These are phyloP conservation scores for Diorhabda sublineata DNA, from an alignment of 1,140 invertebrate species.

Conservation along the genomic window DNA sequence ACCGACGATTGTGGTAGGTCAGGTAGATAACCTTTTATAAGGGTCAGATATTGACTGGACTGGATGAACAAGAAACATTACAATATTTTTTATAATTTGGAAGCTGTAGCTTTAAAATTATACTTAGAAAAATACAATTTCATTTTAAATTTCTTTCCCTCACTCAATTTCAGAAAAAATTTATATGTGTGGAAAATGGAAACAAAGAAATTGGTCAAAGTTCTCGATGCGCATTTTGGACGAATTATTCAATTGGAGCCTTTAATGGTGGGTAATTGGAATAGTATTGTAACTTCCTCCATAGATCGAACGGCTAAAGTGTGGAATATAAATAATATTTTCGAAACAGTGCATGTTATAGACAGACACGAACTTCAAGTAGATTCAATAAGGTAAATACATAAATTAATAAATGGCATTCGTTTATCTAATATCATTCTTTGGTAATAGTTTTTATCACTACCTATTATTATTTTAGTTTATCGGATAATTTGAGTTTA, in stretches of 20 bases:
- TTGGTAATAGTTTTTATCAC: too few species aligned
- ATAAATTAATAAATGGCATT: background rate
- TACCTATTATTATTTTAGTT: conserved; percentile 49
- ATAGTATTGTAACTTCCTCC: conserved; percentile 92
- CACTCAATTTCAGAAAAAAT: conserved; percentile 68
- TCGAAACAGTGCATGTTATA: conserved; percentile 94
- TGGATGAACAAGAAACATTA: too few species aligned
- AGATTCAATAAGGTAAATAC: conserved; percentile 75
- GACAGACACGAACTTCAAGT: conserved; percentile 94
- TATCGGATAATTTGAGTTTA: conserved; percentile 68
- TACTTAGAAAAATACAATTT: too few species aligned
- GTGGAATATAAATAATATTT: conserved; percentile 99
- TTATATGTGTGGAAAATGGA: conserved; percentile 91
- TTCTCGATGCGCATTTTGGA: conserved; percentile 94
- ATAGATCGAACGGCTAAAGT: conserved; percentile 98
- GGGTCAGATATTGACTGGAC: too few species aligned
- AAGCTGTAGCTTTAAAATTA: too few species aligned
- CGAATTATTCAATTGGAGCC: conserved; percentile 89
- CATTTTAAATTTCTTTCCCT: background rate
- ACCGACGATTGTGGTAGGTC: too few species aligned
- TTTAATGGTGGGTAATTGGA: conserved; percentile 83
- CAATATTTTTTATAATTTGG: too few species aligned
- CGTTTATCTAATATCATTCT: background rate
- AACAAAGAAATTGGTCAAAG: conserved; percentile 77
- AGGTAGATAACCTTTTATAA: too few species aligned